Base-by-base conservation (phyloP, 2,888 invertebrate species). In the Philopedon plagiatum region DNA sequence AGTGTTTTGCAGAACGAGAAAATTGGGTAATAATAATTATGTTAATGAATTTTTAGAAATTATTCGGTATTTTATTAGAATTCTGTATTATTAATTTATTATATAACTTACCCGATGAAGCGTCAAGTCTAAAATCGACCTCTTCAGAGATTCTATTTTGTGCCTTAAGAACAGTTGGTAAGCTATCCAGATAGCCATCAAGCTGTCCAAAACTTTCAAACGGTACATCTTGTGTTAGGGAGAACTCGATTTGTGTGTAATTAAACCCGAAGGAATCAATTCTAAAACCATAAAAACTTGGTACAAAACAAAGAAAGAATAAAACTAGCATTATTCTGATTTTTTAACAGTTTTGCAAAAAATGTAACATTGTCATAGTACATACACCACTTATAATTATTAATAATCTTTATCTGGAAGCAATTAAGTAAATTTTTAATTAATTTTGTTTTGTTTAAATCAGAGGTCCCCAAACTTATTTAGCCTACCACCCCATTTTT, bases 221-320 rank as follows among this genome's bases (percentile, higher is more conserved):
- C n/a, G 37, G 21, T 11, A 37, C 37, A 2, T 37, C 57, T 19
- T 57, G 37, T 19, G 3, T 11, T 21, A 34, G 9, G 5, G 29
- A 3, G 1, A 32, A 5, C 19, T 15, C 34, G 1, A 34, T 29
- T 2, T 34, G 1, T 2, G 57, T 19, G 21, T n/a, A 7, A 34
- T 34, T 57, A 11, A 37, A 1, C 5, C 26, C n/a, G 13, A 18
- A 11, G 2, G 1, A 0, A 11, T 37, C 37, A 3, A 57, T 9
- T 32, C 18, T 57, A 34, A 57, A 57, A 57, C 57, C 19, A 37
- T 57, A 4, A 37, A 57, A 19, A 34, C 34, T n/a, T 11, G 57
- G 57, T 34, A 57, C 4, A n/a, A 57, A 57, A 37, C 34, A 37
- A 19, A 15, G 1, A 34, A 19, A n/a, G 2, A 57, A 34, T n/a